These are phyloP conservation scores for Petrosia ficiformis DNA, from an alignment of 37 sponge, comb jelly and placozoan species.

Conservation along the genomic window DNA sequence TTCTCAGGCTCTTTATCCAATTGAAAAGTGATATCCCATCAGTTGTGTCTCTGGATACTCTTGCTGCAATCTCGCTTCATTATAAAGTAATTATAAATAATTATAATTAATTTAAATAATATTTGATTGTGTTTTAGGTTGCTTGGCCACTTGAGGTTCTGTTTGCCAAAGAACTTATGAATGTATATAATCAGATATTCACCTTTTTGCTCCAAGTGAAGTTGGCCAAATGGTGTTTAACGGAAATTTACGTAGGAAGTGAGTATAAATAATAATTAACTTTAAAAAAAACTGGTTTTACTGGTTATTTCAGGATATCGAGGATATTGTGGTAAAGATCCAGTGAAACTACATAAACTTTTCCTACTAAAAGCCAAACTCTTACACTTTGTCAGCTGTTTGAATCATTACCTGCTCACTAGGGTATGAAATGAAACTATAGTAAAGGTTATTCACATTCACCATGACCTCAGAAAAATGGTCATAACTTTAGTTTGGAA, in stretches of 20 bases:
- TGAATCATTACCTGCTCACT: conserved; percentile 60
- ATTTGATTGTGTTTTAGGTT: conserved; percentile 1
- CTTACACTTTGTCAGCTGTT: conserved; percentile 58
- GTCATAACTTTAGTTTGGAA: no score
- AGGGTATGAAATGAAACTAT: no score
- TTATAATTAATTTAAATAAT: background rate
- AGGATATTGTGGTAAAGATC: background rate
- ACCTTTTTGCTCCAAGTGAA: conserved; percentile 51
- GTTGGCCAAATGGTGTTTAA: conserved; percentile 71
- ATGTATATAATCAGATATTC: conserved; percentile 46
- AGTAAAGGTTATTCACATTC: no score
- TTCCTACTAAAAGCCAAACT: conserved; percentile 38
- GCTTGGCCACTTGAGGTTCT: conserved; percentile 56
- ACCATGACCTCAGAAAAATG: no score
- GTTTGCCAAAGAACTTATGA: conserved; percentile 29
- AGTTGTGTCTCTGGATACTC: background rate
- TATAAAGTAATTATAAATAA: background rate
- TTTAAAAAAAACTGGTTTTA: background rate
- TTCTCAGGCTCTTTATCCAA: conserved; percentile 4
- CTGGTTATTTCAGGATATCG: background rate
- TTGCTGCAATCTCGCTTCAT: background rate
- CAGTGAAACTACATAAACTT: conserved; percentile 30
- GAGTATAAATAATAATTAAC: background rate
- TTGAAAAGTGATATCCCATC: background rate
- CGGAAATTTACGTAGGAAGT: conserved; percentile 24